Conservation (phyloP, 2,113 vertebrate genomes). For the Ammodramus savannarum region DNA sequence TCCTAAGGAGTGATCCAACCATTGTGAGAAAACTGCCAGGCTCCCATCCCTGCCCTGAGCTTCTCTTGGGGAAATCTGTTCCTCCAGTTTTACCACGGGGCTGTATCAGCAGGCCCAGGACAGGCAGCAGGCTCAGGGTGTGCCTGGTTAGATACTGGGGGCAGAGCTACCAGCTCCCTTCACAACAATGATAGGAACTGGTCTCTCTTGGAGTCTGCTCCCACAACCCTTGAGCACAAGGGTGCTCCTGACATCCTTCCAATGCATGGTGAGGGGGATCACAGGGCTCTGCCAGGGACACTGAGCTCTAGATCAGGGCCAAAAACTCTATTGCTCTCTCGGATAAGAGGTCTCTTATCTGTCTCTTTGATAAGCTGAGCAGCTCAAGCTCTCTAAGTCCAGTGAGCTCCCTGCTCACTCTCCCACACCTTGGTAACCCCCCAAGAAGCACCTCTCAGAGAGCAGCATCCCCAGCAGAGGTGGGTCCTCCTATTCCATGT, state of each 20-base stretch:
- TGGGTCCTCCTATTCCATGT: not conserved
- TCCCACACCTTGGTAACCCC: not conserved
- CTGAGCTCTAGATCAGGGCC: not conserved
- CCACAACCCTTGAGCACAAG: not conserved
- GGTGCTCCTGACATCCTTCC: not conserved
- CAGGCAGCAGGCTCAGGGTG: not conserved
- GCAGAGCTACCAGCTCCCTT: not conserved
- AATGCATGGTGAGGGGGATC: rapidly evolving
- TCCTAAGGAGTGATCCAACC: not conserved
- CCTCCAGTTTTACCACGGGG: not conserved
- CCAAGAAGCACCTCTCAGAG: not conserved
- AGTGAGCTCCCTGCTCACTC: not conserved
- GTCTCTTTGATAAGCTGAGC: not conserved
- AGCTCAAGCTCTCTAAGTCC: not conserved
- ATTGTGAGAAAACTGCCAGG: not conserved
- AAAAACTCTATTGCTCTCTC: not conserved
- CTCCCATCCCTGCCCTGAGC: not conserved
- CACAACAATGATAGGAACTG: not conserved
- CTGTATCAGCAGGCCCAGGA: not conserved
- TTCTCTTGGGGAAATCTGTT: not conserved
- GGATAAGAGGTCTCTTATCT: not conserved
- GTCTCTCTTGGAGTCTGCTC: not conserved
- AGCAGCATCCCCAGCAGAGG: not conserved
- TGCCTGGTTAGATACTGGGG: not conserved
- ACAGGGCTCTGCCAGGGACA: not conserved